Conservation (phyloP, 2,888 invertebrate genomes). For the Callyntrura sp. region DNA sequence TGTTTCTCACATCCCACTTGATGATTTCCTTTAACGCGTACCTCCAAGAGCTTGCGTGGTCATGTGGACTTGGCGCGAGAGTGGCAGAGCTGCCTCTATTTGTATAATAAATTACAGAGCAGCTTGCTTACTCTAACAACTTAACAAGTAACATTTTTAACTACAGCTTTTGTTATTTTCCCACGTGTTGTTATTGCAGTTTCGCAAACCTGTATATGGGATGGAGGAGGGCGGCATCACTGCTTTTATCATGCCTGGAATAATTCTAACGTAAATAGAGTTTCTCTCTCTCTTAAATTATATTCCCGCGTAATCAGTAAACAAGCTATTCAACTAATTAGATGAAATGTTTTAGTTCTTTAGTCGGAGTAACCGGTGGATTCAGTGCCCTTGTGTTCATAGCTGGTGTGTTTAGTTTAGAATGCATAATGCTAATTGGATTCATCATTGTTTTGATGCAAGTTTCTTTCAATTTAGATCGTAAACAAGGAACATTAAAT, state of each 20-base stretch:
- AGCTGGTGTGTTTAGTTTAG: no score
- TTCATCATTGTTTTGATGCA: no score
- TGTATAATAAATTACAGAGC: background rate
- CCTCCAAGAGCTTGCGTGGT: background rate
- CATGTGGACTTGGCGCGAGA: background rate
- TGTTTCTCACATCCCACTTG: no score
- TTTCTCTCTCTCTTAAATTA: no score
- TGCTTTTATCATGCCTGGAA: slow-evolving; percentile 32
- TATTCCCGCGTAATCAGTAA: no score
- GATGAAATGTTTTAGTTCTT: no score
- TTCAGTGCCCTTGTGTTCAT: no score
- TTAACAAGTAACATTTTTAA: background rate
- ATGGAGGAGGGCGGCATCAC: background rate
- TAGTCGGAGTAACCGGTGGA: no score
- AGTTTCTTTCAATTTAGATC: background rate
- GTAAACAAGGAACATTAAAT: background rate
- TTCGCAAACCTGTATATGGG: slow-evolving; percentile 52
- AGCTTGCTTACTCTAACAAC: no score
- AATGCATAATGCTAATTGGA: no score
- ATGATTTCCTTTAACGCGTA: background rate
- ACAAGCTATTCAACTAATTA: no score
- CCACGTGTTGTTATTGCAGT: slow-evolving; percentile 8
- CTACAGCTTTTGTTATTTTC: background rate
- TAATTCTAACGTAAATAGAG: slow-evolving; percentile 35
- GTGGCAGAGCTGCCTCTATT: background rate